Conservation (phyloP, 2,888 invertebrate species). For the Sinhomidia bicolor region DNA sequence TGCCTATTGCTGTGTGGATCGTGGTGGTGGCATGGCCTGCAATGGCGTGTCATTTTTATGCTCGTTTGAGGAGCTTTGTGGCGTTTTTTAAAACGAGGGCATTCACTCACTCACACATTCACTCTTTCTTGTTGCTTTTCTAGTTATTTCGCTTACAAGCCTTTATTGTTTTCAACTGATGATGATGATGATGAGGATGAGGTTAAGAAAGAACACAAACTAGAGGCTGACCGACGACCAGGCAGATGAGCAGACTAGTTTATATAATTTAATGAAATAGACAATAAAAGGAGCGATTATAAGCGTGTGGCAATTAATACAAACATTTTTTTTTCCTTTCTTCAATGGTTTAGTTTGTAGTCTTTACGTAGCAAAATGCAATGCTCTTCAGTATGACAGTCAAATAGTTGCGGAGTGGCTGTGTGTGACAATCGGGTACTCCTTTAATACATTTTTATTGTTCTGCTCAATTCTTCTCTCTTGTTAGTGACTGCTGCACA, state of each 20-base stretch:
- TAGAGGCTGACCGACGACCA: too few species aligned
- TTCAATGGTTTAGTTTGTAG: neutral
- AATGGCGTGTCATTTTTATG: constrained; percentile 23
- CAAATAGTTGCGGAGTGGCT: too few species aligned
- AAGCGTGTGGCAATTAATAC: constrained; percentile 46
- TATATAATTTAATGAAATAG: constrained; percentile 29
- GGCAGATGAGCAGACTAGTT: constrained; percentile 1
- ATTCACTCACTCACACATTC: constrained; percentile 56
- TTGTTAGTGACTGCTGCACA: too few species aligned
- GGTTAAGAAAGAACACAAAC: too few species aligned
- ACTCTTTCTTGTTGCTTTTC: constrained; percentile 10
- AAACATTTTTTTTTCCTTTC: neutral
- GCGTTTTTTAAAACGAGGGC: constrained; percentile 51
- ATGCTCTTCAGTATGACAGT: too few species aligned
- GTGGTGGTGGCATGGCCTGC: neutral
- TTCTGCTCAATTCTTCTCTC: too few species aligned
- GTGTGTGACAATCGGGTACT: too few species aligned
- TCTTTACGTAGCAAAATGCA: neutral
- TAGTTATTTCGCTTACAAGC: neutral
- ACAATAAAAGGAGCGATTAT: constrained; percentile 15
- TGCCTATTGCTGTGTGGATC: too few species aligned
- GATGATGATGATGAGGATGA: neutral
- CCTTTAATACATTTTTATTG: too few species aligned
- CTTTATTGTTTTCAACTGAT: neutral
- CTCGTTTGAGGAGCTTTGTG: constrained; percentile 4